phyloP scores from a whole-genome alignment of 2,113 vertebrate genomes.

The Microcebus lehilahytsara region DNA sequence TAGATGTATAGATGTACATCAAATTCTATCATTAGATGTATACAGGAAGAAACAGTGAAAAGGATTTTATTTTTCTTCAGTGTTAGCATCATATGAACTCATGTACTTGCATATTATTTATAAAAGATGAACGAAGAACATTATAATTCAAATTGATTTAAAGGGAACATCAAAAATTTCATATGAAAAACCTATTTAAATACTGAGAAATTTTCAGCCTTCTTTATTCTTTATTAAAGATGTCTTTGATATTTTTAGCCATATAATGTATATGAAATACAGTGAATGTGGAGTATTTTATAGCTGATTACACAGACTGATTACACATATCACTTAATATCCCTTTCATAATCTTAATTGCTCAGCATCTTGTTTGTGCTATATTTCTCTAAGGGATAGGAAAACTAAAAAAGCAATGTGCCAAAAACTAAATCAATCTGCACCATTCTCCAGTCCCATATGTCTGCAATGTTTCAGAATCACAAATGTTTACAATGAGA shows the following conservation, averaged over 20 bases:
- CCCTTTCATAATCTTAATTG: neutral
- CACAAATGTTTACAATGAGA: neutral
- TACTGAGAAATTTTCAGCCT: constrained; percentile 32
- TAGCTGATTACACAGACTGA: constrained; percentile 26
- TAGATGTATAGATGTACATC: neutral
- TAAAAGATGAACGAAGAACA: neutral
- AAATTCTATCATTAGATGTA: neutral
- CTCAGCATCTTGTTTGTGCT: neutral
- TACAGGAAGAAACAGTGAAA: neutral
- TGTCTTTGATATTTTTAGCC: neutral
- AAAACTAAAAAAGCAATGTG: neutral
- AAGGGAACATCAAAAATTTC: constrained; percentile 28
- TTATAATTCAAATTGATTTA: constrained; percentile 34
- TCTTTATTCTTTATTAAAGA: neutral
- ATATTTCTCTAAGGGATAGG: neutral
- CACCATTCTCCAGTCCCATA: neutral
- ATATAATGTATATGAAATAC: neutral
- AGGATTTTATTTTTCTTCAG: constrained; percentile 20
- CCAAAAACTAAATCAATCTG: constrained; percentile 20
- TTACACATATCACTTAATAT: neutral
- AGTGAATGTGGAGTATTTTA: neutral
- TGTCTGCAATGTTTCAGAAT: neutral
- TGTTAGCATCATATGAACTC: constrained; percentile 13
- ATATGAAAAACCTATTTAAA: neutral
- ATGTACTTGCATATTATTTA: constrained; percentile 33